These are phyloP conservation scores for Machimus rusticus DNA, from an alignment of 2,888 invertebrate genomes.

Conservation along the genomic window DNA sequence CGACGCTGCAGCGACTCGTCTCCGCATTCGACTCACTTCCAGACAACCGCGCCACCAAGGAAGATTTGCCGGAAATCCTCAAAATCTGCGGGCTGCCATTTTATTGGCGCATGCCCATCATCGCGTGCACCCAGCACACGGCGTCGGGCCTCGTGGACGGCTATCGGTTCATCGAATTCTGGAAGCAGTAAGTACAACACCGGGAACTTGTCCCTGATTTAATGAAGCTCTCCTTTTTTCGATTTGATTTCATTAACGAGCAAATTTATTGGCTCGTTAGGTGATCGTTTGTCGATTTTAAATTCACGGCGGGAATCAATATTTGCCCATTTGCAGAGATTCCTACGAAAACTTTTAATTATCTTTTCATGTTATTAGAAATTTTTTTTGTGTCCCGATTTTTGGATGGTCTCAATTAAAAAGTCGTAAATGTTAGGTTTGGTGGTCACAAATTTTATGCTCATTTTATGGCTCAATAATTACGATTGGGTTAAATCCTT, in stretches of 20 bases:
- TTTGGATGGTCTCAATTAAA: not conserved
- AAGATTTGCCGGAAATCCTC: constrained; percentile 73
- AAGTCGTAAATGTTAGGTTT: not conserved
- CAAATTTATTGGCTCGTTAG: not conserved
- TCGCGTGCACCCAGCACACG: constrained; percentile 82
- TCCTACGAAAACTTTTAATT: not conserved
- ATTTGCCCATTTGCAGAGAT: not conserved
- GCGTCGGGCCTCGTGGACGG: constrained; percentile 78
- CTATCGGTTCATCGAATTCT: constrained; percentile 86
- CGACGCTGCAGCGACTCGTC: constrained; percentile 77
- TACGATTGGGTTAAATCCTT: not conserved
- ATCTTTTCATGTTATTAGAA: not conserved
- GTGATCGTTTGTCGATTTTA: not conserved
- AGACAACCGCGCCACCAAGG: constrained; percentile 73
- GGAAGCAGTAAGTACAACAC: constrained; percentile 80
- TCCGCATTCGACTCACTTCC: constrained; percentile 80
- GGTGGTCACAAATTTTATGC: not conserved
- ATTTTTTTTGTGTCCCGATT: not conserved
- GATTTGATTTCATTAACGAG: not conserved
- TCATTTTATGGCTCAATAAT: not conserved
- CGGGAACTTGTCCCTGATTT: not conserved
- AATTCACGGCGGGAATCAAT: not conserved
- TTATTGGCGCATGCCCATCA: constrained; percentile 98
- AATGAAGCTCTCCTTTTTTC: not conserved
- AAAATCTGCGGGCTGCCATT: constrained; percentile 91